Percentiles rank a stretch among this genome's conserved stretches.
These are phyloP conservation scores for Rhynchopsitta pachyrhyncha DNA, from an alignment of 2,113 vertebrate species.

Conservation along the genomic window DNA sequence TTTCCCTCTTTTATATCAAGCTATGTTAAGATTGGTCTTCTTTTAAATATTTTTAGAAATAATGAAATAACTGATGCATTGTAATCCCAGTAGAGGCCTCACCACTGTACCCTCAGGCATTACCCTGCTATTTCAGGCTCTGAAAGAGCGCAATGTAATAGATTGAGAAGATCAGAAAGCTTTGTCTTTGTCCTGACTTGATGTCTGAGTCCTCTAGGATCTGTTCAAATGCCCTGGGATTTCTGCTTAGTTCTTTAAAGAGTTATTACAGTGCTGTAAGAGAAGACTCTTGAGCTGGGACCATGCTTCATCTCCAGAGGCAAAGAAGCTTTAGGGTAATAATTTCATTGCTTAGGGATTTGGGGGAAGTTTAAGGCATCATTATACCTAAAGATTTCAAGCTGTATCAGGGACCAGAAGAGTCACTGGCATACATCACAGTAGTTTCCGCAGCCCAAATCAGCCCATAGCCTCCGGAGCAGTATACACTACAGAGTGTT, in stretches of 20 bases:
- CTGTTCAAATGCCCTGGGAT: neutral
- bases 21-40: neutral
- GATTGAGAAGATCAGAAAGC: conserved; percentile 42
- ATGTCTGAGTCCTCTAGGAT: conserved; percentile 23
- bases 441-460: neutral
- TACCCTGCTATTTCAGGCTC: conserved; percentile 38
- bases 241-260: conserved; percentile 12
- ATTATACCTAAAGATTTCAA: neutral
- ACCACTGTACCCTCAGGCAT: conserved; percentile 22
- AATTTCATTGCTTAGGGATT: conserved; percentile 3
- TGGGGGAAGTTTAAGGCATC: neutral
- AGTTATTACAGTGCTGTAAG: neutral
- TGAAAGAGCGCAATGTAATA: conserved; percentile 1
- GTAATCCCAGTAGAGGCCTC: conserved; percentile 1
- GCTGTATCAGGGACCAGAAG: neutral
- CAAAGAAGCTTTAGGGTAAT: conserved; percentile 29
- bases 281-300: neutral
- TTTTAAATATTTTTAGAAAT: conserved; percentile 52
- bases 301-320: conserved; percentile 12
- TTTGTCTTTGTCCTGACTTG: conserved; percentile 34
- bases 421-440: neutral
- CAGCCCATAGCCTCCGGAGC: neutral
- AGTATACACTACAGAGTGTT: neutral
- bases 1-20: neutral
- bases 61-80: conserved; percentile 45